phyloP scores from a whole-genome alignment of 2,113 vertebrate species.

The Scopus umbretta region DNA sequence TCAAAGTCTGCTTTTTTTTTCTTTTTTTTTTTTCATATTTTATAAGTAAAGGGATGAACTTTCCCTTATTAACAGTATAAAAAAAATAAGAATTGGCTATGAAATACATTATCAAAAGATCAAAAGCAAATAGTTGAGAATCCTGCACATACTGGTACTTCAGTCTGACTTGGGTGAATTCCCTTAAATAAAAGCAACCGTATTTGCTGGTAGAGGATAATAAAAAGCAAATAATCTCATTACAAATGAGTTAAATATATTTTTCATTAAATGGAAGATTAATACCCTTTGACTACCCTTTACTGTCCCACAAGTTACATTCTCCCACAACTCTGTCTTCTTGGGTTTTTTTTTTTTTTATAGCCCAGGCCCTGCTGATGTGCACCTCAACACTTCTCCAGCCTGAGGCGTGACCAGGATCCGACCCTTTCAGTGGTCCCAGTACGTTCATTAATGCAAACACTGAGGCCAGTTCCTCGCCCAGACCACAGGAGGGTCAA shows the following conservation, averaged over 20 bases:
- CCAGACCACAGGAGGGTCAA: no score
- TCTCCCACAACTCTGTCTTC: neutral
- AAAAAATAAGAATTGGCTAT: neutral
- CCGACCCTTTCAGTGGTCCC: neutral
- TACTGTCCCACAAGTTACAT: neutral
- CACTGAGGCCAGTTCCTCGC: neutral
- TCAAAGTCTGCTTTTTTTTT: neutral
- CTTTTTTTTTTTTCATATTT: neutral
- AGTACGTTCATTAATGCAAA: neutral
- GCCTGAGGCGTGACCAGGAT: neutral
- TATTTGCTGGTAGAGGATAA: neutral
- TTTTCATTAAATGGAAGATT: neutral
- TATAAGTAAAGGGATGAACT: neutral
- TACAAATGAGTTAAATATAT: neutral
- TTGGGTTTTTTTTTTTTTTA: neutral
- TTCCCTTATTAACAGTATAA: neutral
- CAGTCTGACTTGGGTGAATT: neutral
- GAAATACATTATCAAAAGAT: neutral
- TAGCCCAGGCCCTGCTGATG: neutral
- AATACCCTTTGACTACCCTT: neutral
- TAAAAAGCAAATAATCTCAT: neutral
- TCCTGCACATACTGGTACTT: neutral
- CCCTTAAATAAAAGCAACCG: neutral
- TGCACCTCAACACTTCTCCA: neutral
- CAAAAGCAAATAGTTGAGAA: neutral